phyloP scores from a whole-genome alignment of 92 coral and sea anemone species.

The Phenganax subtilis region DNA sequence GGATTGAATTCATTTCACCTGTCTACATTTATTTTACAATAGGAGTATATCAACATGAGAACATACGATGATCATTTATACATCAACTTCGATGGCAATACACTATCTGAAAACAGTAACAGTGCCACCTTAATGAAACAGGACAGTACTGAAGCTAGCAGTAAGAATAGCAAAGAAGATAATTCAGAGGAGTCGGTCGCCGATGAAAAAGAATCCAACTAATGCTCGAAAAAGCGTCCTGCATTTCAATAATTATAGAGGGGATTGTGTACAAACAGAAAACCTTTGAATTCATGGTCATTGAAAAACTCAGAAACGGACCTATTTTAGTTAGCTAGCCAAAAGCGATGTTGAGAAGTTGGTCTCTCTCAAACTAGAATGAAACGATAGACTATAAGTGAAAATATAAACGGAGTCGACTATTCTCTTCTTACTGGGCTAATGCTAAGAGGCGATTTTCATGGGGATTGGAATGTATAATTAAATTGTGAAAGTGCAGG shows the following conservation, averaged over 20 bases:
- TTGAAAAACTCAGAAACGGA: no score
- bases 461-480: no score
- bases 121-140: conserved; percentile 31
- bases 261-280: not conserved
- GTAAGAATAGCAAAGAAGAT: not conserved
- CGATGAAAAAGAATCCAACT: not conserved
- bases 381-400: no score
- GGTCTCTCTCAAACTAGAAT: no score
- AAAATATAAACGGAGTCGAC: no score
- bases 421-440: no score
- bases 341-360: no score
- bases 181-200: conserved; percentile 10
- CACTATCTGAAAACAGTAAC: conserved; percentile 21
- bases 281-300: not conserved
- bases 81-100: conserved; percentile 89
- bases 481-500: no score
- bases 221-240: not conserved
- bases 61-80: conserved; percentile 83
- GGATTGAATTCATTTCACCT: no score
- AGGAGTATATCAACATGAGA: conserved; percentile 91
- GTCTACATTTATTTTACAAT: not conserved
- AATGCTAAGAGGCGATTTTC: no score
- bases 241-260: not conserved
- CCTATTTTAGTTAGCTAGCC: no score
- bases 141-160: not conserved